Evolutionary conservation across 1,140 invertebrate genomes (phyloP), one percentile per base, ranked within the genome.

Genomic region (Yoshiicerus persimilis): DNA sequence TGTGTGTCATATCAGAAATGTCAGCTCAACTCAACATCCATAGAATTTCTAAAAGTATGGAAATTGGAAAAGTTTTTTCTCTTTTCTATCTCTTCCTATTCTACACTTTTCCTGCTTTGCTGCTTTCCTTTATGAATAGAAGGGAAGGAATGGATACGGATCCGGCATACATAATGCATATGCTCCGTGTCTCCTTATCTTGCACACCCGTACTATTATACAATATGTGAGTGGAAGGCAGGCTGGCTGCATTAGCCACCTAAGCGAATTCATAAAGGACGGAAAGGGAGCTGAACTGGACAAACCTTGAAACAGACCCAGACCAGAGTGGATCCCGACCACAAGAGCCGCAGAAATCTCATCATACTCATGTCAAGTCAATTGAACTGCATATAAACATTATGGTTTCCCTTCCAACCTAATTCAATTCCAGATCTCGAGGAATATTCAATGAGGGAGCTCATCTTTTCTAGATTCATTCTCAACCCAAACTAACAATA

Each of bases 41-140:
- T 56, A 30, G 39, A 32, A 85, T 85, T 85, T 85, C 23, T 85
- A 85, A 85, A 85, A 85, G 83, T 56, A 56, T 47, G 83, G 47
- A 85, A 85, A 56, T 47, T 47, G 83, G 83, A 85, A 85, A 85
- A 85, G 39, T 85, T 85, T 85, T 84, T 84, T 62, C 75, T 62
- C 23, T 85, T 39, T 13, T 56, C 23, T 38, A 30, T 77, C n/a
- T 34, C 30, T 36, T 38, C n/a, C 34, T 32, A 23, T 38, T 32
- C 30, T 80, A 38, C 34, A 36, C n/a, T 80, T 80, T 80, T 75
- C 25, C 32, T 32, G 9, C 2, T 41, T 13, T 41, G 4, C 16
- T 75, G 70, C 27, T 30, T 75, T 66, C 62, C 13, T 38, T 16
- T 80, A n/a, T 80, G 75, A 80, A 80, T 80, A n/a, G 75, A 23